Evolutionary conservation across 2,113 vertebrate species (phyloP).

Genomic region (Microtus oregoni): DNA sequence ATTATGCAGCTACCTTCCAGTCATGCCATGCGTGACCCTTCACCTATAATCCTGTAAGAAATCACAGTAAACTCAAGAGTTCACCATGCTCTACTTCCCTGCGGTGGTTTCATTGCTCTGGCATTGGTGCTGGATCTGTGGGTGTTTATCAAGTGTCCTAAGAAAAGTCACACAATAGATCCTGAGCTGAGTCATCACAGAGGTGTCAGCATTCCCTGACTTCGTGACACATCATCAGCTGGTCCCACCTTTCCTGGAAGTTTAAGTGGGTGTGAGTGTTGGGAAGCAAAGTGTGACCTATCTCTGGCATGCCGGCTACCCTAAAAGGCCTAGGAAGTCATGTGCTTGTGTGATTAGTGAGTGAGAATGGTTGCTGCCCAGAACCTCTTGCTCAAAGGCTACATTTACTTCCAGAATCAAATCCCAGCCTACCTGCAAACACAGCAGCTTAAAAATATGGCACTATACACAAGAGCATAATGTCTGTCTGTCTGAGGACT

Average conservation of each 20-base stretch:
- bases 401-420: background rate
- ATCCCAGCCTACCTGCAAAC: background rate
- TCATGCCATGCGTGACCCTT: background rate
- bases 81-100: too few species aligned
- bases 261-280: background rate
- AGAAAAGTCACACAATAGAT: background rate
- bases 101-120: background rate
- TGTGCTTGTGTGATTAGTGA: background rate
- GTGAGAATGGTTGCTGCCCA: background rate
- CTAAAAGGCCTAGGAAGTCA: accelerated
- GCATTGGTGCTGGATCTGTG: background rate
- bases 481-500: background rate
- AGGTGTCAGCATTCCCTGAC: background rate
- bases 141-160: background rate
- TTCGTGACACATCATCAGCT: background rate
- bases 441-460: slow-evolving; percentile 2
- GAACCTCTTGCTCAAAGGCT: background rate
- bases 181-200: background rate
- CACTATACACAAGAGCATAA: background rate
- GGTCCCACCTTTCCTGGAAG: background rate
- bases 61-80: background rate
- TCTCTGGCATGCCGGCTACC: too few species aligned
- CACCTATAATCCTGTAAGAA: background rate
- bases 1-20: too few species aligned
- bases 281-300: background rate